Conservation (phyloP, 2,797 vertebrate genomes). For the Rallus crepitans region DNA sequence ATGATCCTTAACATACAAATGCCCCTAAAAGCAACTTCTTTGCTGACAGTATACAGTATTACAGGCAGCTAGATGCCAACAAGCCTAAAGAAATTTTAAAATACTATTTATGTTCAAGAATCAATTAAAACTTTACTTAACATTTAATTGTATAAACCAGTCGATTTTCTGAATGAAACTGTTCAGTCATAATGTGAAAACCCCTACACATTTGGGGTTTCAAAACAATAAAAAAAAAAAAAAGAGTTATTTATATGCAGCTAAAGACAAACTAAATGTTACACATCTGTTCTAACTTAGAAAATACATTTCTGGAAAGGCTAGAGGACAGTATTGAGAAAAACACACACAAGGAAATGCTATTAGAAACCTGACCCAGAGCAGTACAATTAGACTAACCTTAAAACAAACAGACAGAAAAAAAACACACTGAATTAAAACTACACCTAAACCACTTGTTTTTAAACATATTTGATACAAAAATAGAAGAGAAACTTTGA, state of each 20-base stretch:
- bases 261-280: background rate
- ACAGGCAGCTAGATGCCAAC: background rate
- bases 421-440: background rate
- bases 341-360: background rate
- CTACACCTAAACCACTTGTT: background rate
- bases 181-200: background rate
- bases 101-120: constrained; percentile 9
- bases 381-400: background rate
- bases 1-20: constrained; percentile 7
- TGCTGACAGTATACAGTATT: background rate
- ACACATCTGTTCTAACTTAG: background rate
- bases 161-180: background rate
- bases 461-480: background rate
- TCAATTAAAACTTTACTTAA: constrained; percentile 3
- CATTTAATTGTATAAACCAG: background rate
- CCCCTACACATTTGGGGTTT: background rate
- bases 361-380: background rate
- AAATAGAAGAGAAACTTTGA: background rate
- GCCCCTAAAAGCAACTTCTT: background rate
- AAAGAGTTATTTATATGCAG: background rate
- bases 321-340: background rate
- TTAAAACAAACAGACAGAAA: background rate
- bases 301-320: background rate
- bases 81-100: constrained; percentile 2
- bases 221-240: background rate